phyloP scores from a whole-genome alignment of 2,113 vertebrate species.

The Dasypus novemcinctus region DNA sequence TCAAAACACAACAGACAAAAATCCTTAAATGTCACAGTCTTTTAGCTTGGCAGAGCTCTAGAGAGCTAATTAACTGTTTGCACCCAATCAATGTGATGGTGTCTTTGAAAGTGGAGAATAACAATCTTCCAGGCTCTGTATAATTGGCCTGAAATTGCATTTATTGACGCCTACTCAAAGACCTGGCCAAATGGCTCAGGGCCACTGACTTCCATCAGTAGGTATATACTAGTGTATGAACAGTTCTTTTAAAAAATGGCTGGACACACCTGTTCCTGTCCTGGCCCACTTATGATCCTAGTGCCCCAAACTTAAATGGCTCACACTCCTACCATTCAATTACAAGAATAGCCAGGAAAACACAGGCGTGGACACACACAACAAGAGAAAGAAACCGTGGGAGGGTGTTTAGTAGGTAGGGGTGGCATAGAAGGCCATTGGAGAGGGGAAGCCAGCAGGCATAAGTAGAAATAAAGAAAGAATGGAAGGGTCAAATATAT shows the following conservation, averaged over 20 bases:
- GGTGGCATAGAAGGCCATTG: background rate
- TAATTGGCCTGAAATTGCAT: background rate
- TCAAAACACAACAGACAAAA: background rate
- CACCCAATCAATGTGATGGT: background rate
- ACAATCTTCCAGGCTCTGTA: background rate
- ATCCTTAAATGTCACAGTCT: background rate
- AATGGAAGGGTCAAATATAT: background rate
- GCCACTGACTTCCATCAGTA: background rate
- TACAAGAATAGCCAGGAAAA: background rate
- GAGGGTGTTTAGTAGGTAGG: background rate
- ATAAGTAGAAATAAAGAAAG: background rate
- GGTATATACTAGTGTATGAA: too few relatives aligned
- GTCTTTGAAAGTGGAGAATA: background rate
- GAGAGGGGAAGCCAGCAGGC: background rate
- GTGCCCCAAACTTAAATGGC: background rate
- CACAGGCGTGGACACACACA: background rate
- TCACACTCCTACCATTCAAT: background rate
- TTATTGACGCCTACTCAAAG: background rate
- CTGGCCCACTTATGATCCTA: background rate
- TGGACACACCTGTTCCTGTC: background rate
- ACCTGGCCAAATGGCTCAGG: background rate
- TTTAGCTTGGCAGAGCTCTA: background rate
- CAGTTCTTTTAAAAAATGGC: background rate
- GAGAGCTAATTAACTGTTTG: slow-evolving; percentile 23
- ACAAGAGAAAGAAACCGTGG: background rate